Evolutionary conservation across 1,140 invertebrate genomes (phyloP).

Genomic region (Aethina tumida): DNA sequence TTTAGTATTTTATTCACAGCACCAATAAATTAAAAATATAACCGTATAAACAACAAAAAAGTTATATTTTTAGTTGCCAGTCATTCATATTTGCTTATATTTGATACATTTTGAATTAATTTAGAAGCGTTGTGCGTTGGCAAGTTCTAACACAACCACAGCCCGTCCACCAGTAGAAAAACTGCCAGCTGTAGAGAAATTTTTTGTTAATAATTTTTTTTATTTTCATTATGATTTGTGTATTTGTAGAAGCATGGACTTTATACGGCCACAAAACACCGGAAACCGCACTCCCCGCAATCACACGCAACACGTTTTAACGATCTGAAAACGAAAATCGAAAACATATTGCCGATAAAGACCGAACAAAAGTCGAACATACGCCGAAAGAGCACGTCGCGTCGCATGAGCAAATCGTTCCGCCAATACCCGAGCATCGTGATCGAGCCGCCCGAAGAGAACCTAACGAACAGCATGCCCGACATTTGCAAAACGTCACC

Average conservation of each 20-base stretch:
- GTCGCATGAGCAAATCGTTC: slow-evolving; percentile 23
- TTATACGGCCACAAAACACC: slow-evolving; percentile 1
- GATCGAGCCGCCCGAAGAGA: slow-evolving; percentile 25
- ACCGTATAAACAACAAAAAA: no score
- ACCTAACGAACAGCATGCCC: slow-evolving; percentile 25
- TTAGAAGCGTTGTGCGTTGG: no score
- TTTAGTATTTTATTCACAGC: no score
- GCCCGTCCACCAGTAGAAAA: slow-evolving; percentile 22
- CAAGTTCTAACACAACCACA: slow-evolving; percentile 20
- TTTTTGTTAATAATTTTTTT: no score
- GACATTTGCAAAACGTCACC: slow-evolving; percentile 10
- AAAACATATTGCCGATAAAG: slow-evolving; percentile 27
- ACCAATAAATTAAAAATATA: no score
- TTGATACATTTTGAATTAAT: no score
- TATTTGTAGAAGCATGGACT: no score
- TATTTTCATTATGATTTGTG: no score
- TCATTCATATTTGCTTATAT: no score
- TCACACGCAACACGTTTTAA: slow-evolving; percentile 30
- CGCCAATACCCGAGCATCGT: slow-evolving; percentile 27
- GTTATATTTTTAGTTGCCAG: no score
- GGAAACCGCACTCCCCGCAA: slow-evolving; percentile 15
- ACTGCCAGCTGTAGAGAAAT: slow-evolving; percentile 17
- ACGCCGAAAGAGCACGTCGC: slow-evolving; percentile 9
- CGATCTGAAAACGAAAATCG: slow-evolving; percentile 31
- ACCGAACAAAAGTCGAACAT: slow-evolving; percentile 8